Base-by-base conservation (phyloP, 2,888 invertebrate species). In the Oxytorus armatus region DNA sequence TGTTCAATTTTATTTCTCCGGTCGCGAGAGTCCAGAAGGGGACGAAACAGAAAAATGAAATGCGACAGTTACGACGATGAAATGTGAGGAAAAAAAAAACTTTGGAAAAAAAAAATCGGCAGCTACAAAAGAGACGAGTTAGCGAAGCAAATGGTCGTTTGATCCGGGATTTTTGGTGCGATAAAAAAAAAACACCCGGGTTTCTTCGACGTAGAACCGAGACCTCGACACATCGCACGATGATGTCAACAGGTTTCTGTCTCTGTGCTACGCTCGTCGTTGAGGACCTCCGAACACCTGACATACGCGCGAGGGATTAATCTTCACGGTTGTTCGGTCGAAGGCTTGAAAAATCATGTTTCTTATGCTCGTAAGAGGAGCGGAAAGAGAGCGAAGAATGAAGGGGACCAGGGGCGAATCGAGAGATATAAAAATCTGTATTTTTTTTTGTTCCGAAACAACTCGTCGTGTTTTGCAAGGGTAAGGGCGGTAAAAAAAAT, bases 201-300 rank as follows among this genome's bases (percentile, higher is more conserved):
- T 63, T 53, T 51, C 21, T 68, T 53, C 39, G 53, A 29, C 49
- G 74, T 7, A n/a, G 42, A 65, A 47, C 66, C 36, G 23, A 55
- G 39, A 29, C 53, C 61, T 66, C 36, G 29, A 47, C 18, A 51
- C 68, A 65, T 72, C 59, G 57, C 42, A 25, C 63, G 33, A 49
- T 76, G 47, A 53, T 77, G 79, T 82, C 79, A 79, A 82, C 82
- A 82, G 79, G 82, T 79, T 82, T 10, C 47, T 47, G 14, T 16
- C 44, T 47, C 18, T 39, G 16, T 51, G 16, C 39, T 65, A 65
- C 39, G 69, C 23, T 42, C 47, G 70, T 66, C 65, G 49, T 69
- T 39, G 75, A 18, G 14, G 49, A 39, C 23, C 33, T n/a, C 61
- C 21, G 42, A 61, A 29, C 76, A 76, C 70, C 79, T 76, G 79